These are phyloP conservation scores for Platyrinchus mystaceus DNA, from an alignment of 2,797 vertebrate genomes.

Conservation along the genomic window DNA sequence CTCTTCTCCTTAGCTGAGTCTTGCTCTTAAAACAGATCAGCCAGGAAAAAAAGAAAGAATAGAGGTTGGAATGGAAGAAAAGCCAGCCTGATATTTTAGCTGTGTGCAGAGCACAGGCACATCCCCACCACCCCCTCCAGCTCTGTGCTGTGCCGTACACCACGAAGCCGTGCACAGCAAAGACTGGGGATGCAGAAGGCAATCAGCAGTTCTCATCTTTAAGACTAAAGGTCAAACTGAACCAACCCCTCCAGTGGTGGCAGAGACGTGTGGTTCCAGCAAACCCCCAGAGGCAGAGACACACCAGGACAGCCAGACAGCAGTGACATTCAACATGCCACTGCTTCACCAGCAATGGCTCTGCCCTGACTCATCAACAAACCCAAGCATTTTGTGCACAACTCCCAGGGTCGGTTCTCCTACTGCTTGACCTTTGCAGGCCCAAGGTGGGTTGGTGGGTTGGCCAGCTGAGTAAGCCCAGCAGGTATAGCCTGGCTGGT, in stretches of 20 bases:
- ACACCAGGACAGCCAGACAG: not conserved
- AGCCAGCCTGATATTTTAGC: not conserved
- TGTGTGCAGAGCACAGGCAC: not conserved
- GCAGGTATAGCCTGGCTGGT: not conserved
- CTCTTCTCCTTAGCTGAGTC: not conserved
- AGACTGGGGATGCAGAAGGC: not conserved
- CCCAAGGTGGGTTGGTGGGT: fast-evolving
- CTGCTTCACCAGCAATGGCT: fast-evolving
- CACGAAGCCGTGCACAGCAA: fast-evolving
- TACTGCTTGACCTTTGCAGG: not conserved
- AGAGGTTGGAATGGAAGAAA: not conserved
- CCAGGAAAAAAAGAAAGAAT: not conserved
- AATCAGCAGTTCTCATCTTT: not conserved
- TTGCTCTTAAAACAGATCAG: not conserved
- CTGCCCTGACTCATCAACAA: not conserved
- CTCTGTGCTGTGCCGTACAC: fast-evolving
- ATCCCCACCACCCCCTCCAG: not conserved
- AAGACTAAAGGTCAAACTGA: not conserved
- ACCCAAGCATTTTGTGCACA: not conserved
- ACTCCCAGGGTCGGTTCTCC: not conserved
- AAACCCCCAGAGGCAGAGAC: not conserved
- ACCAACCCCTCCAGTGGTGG: fast-evolving
- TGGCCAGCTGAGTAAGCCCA: fast-evolving
- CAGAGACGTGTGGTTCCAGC: fast-evolving
- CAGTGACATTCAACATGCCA: no score